A percentile compares a stretch with the other conserved stretches of the same genome.
phyloP scores from a whole-genome alignment of 2,113 vertebrate genomes.

The Chaetura pelagica region DNA sequence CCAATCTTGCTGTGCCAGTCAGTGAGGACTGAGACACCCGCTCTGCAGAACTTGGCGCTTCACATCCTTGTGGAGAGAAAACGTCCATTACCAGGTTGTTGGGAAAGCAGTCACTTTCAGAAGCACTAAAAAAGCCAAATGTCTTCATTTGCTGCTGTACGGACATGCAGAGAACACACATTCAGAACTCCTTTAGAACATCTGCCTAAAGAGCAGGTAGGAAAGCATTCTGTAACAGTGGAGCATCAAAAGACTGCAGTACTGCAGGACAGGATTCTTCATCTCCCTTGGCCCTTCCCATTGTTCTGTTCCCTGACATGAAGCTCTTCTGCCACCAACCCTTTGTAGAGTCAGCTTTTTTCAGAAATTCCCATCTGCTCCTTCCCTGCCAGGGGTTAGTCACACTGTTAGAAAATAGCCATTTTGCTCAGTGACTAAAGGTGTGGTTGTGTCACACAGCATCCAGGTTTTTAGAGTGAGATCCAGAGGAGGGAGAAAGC shows the following conservation, averaged over 20 bases:
- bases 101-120: not conserved
- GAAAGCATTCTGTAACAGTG: not conserved
- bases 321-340: not conserved
- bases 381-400: not conserved
- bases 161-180: not conserved
- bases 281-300: not conserved
- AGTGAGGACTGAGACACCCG: not conserved
- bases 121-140: not conserved
- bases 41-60: not conserved
- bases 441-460: rapidly evolving
- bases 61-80: not conserved
- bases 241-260: not conserved
- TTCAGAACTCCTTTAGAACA: not conserved
- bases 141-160: not conserved
- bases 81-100: not conserved
- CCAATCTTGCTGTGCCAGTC: rapidly evolving
- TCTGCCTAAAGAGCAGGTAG: not conserved
- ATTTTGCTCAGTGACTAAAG: not conserved
- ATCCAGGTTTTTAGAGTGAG: not conserved
- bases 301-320: not conserved
- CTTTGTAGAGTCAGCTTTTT: not conserved
- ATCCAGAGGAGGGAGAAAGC: not conserved
- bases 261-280: not conserved
- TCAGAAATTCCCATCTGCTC: not conserved
- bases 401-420: not conserved